Evolutionary conservation across 2,888 invertebrate genomes (phyloP), one percentile per base, ranked within the genome.

Genomic region (Apamea crenata): DNA sequence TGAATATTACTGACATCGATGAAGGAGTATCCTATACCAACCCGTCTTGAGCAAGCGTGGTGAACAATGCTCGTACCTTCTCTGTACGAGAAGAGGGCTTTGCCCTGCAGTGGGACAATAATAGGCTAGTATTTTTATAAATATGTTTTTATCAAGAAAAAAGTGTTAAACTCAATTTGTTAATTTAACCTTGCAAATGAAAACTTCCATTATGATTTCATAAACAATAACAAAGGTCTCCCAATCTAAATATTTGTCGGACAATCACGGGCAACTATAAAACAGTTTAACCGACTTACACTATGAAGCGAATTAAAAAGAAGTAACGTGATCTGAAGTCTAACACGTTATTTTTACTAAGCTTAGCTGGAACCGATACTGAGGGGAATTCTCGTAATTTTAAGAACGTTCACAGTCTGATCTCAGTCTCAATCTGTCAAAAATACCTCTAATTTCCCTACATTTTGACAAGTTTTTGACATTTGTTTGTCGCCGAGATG

Each of bases 151-250:
- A 2, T 61, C 6, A 29, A 61, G 14, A n/a, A 16, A 59, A 14
- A 14, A 6, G 18, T 32, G 8, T 29, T 1, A 14, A 61, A 29
- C 61, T 61, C 29, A 16, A 5, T 16, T 61, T 16, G 29, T 7
- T 36, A n/a, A 69, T 66, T 65, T 5, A n/a, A 47, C 81, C 85
- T 76, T 85, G 73, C 78, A 76, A 79, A 69, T 29, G n/a, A 1
- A 65, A 67, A n/a, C 25, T 5, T 66, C 25, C 29, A 72, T 56
- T 36, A 74, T 21, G 8, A 40, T 66, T 59, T 63, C n/a, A 67
- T 36, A 70, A 81, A 80, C 85, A 75, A 80, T 69, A 80, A 76
- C 85, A 85, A 85, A 65, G n/a, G 32, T 66, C 18, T 21, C 2
- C 0, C 8, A 40, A 80, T n/a, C 71, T 47, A 83, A 84, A 82